These are phyloP conservation scores for Troides oblongomaculatus DNA, from an alignment of 2,888 invertebrate species.

Conservation along the genomic window DNA sequence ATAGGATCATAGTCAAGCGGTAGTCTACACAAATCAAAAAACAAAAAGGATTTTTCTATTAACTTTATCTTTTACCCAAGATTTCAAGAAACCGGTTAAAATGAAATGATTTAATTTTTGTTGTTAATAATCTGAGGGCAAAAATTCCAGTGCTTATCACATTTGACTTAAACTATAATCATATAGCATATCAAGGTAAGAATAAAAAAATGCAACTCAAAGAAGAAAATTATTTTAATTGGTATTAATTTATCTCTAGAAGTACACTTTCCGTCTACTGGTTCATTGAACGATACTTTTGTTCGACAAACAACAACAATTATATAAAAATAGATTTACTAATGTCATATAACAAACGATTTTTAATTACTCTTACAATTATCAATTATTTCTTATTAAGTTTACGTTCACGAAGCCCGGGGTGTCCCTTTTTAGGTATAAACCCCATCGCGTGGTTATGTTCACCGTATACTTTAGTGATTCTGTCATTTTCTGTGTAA, in stretches of 20 bases:
- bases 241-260: neutral
- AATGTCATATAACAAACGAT: neutral
- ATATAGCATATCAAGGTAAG: too few relatives aligned
- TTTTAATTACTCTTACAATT: neutral
- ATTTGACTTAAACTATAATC: too few relatives aligned
- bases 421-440: neutral
- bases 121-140: too few relatives aligned
- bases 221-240: neutral
- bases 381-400: neutral
- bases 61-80: too few relatives aligned
- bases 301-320: neutral
- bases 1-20: too few relatives aligned
- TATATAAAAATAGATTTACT: constrained; percentile 1
- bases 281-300: too few relatives aligned
- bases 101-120: too few relatives aligned
- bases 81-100: too few relatives aligned
- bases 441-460: constrained; percentile 23
- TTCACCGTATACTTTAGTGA: constrained; percentile 14
- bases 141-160: too few relatives aligned
- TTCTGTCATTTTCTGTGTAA: constrained; percentile 14
- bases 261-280: neutral
- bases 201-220: too few relatives aligned
- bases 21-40: too few relatives aligned
- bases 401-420: neutral
- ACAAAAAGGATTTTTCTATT: too few relatives aligned